Base-by-base conservation (phyloP, 2,113 vertebrate genomes). In the Cochlearius cochlearius region DNA sequence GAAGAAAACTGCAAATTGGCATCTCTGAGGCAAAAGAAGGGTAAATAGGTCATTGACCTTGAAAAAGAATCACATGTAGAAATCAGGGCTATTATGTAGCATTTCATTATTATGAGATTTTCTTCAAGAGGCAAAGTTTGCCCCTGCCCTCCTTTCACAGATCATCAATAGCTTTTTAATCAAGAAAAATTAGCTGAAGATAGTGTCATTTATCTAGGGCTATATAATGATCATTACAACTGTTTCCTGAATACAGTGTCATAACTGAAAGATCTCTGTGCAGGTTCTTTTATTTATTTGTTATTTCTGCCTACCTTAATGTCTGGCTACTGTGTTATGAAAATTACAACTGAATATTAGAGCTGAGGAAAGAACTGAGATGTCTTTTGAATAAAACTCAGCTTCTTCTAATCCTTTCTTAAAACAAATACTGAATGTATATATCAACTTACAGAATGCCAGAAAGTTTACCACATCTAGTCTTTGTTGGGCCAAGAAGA, bases 121-220 rank as follows among this genome's bases (percentile, higher is more conserved):
- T 77, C 67, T 85, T 86, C 67, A 77, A 94, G 69, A 96, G 30
- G 32, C 39, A 86, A 81, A 88, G 85, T 95, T 97, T 91, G 49
- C 9, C 38, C 30, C 49, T 43, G 23, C 29, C 94, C 21, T 91
- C 81, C 88, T 94, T 96, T 94, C 53, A 62, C 7, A n/a, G 39
- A 71, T 62, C 55, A 76, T 90, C 50, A 73, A 91, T 53, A 30
- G 34, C 36, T 96, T 88, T 89, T 96, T 97, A 97, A 97, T 93
- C 68, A 92, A 95, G 88, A 96, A 94, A 96, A 97, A 96, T 86
- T 89, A 96, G 53, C 63, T 56, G 66, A 94, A 94, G n/a, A 85
- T 77, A 82, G 34, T 71, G 41, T 77, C 43, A 80, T 91, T 94
- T 86, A 55, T 85, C 68, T 88, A 69, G 75, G 56, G 11, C 32